Percentiles rank a stretch among this genome's conserved stretches.
Evolutionary conservation across 1,140 invertebrate species (phyloP).

Genomic region (Heliconius eleuchia): DNA sequence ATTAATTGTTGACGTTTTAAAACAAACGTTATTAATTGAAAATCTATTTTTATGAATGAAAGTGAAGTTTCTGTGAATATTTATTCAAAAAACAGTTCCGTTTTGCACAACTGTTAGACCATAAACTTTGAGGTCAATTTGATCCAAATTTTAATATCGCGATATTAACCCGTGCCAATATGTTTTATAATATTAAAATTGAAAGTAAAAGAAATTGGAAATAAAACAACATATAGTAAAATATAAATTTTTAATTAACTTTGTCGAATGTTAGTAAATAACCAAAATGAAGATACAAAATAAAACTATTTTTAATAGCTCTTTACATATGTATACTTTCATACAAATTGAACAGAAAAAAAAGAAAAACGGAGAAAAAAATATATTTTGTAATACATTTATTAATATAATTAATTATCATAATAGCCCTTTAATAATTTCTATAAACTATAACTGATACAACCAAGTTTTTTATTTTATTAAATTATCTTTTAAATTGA

Average conservation of each 20-base stretch:
- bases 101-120: too few relatives aligned
- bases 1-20: too few relatives aligned
- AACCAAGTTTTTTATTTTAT: neutral
- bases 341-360: neutral
- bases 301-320: neutral
- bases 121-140: too few relatives aligned
- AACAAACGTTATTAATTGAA: too few relatives aligned
- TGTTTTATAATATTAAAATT: too few relatives aligned
- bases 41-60: too few relatives aligned
- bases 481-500: neutral
- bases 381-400: neutral
- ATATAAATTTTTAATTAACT: constrained; percentile 14
- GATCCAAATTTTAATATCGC: too few relatives aligned
- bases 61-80: too few relatives aligned
- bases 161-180: too few relatives aligned
- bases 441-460: constrained; percentile 7
- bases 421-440: constrained; percentile 5
- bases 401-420: neutral
- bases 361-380: neutral
- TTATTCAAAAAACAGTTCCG: too few relatives aligned
- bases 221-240: constrained; percentile 11
- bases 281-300: constrained; percentile 5
- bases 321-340: neutral
- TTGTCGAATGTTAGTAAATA: constrained; percentile 6
- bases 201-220: neutral